Percentiles rank a stretch among this genome's conserved stretches.
Evolutionary conservation across 1,140 invertebrate genomes (phyloP).

Genomic region (Liolophura sinensis): DNA sequence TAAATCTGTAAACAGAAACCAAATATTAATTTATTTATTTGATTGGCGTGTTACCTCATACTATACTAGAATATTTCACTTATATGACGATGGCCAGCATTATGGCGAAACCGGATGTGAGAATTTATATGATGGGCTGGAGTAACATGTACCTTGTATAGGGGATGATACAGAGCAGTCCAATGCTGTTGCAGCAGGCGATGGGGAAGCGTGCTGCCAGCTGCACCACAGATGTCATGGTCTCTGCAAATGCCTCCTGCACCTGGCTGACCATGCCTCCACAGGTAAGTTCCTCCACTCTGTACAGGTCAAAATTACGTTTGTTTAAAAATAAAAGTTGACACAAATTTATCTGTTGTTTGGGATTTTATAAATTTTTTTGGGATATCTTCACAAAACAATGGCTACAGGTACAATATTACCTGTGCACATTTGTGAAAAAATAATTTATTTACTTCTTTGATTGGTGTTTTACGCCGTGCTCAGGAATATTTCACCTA

Average conservation of each 20-base stretch:
- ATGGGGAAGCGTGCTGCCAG: constrained; percentile 51
- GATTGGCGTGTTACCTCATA: neutral
- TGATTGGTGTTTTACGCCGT: too few species aligned
- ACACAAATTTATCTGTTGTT: too few species aligned
- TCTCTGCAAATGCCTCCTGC: constrained; percentile 53
- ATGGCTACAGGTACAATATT: too few species aligned
- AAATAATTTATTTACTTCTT: neutral
- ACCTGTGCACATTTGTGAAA: too few species aligned
- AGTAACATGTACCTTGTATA: constrained; percentile 59
- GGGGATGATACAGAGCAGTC: constrained; percentile 56
- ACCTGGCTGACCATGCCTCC: constrained; percentile 54
- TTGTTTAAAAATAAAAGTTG: too few species aligned
- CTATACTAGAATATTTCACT: too few species aligned
- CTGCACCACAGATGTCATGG: constrained; percentile 56
- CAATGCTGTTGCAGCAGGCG: constrained; percentile 56
- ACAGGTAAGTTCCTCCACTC: constrained; percentile 55
- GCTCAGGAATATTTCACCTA: too few species aligned
- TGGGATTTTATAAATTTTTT: too few species aligned
- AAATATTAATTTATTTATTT: neutral
- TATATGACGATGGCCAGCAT: neutral
- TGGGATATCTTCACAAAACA: too few species aligned
- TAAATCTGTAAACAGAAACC: neutral
- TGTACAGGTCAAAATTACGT: too few species aligned
- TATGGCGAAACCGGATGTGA: too few species aligned
- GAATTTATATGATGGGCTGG: too few species aligned